phyloP scores from a whole-genome alignment of 2,797 vertebrate species.

The Microctenopoma stevenorrisi region DNA sequence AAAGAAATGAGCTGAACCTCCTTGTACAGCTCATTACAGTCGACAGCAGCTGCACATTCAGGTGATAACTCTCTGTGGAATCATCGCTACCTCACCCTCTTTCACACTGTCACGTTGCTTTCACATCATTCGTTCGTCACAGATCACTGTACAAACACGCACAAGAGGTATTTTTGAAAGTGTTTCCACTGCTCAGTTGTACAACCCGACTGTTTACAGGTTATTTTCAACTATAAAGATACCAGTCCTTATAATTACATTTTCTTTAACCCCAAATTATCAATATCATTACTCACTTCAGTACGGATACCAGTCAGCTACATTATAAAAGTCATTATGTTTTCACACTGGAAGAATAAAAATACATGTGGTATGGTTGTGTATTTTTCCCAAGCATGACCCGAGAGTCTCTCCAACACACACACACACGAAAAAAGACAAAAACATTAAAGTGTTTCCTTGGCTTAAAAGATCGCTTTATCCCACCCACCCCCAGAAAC shows the following conservation, averaged over 20 bases:
- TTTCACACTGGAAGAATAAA: neutral
- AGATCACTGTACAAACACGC: too few species aligned
- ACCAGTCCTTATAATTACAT: too few species aligned
- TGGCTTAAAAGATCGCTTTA: conserved; percentile 23
- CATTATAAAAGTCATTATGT: neutral
- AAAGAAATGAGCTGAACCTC: neutral
- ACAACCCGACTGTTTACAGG: too few species aligned
- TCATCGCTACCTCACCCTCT: neutral
- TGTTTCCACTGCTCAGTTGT: too few species aligned
- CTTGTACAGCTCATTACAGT: neutral
- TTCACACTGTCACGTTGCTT: too few species aligned
- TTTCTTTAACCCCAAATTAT: too few species aligned
- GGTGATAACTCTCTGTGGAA: neutral
- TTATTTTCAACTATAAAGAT: too few species aligned
- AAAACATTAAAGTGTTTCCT: conserved; percentile 17
- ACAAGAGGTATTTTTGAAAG: too few species aligned
- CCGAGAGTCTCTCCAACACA: conserved; percentile 8
- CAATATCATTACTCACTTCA: neutral
- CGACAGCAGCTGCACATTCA: neutral
- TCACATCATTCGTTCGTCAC: too few species aligned
- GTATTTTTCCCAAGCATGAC: conserved; percentile 12
- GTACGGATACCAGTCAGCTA: neutral
- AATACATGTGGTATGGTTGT: neutral
- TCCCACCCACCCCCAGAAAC: conserved; percentile 39
- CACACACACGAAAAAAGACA: neutral